A percentile compares a stretch with the other conserved stretches of the same genome.
These are phyloP conservation scores for Cydia strobilella DNA, from an alignment of 1,140 invertebrate species.

Conservation along the genomic window DNA sequence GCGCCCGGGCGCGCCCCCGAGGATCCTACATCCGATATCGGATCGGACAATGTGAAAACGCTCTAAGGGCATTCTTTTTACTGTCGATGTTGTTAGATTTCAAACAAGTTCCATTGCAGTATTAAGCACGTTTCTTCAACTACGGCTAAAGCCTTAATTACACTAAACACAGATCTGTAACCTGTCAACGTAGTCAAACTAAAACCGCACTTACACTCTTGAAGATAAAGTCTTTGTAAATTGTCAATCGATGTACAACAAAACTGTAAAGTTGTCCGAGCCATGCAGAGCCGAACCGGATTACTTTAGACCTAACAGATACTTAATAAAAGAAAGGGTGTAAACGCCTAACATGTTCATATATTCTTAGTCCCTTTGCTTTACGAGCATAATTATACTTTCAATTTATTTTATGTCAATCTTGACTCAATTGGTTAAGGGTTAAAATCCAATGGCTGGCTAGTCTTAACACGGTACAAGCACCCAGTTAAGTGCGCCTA, in stretches of 20 bases:
- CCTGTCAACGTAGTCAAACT: background rate
- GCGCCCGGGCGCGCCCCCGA: too few species aligned
- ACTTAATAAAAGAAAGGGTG: background rate
- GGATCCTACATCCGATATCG: too few species aligned
- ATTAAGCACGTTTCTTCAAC: constrained; percentile 5
- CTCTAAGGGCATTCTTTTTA: background rate
- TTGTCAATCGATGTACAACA: constrained; percentile 9
- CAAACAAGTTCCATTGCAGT: constrained; percentile 1
- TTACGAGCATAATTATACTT: background rate
- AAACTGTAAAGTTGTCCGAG: constrained; percentile 22
- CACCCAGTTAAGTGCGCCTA: constrained; percentile 16
- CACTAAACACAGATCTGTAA: constrained; percentile 13
- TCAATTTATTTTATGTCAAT: background rate
- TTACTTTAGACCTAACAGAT: background rate
- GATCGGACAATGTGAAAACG: too few species aligned
- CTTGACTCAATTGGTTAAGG: background rate
- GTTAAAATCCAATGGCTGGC: background rate
- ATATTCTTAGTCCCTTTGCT: background rate
- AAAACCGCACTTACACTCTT: background rate
- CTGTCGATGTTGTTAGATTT: background rate
- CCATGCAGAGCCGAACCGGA: constrained; percentile 12
- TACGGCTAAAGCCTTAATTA: constrained; percentile 23
- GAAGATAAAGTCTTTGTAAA: background rate
- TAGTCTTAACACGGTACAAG: background rate
- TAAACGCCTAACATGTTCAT: background rate